These are phyloP conservation scores for Ostrea edulis DNA, from an alignment of 1,140 invertebrate species.

Conservation along the genomic window DNA sequence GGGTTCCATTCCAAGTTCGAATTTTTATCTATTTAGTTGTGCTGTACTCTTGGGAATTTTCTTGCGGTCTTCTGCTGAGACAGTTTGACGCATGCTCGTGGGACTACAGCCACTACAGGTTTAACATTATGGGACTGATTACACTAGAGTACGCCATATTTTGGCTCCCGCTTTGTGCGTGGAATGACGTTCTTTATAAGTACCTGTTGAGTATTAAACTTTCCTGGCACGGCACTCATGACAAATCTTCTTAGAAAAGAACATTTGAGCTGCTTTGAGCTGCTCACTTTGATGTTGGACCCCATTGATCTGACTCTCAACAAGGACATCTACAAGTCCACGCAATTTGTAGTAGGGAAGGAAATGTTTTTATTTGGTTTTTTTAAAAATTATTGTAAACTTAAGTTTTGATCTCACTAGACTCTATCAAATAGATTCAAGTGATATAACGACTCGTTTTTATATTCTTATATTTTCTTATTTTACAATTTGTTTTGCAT, in stretches of 20 bases:
- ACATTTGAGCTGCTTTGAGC: too few relatives aligned
- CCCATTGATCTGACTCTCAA: too few relatives aligned
- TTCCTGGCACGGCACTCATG: not conserved
- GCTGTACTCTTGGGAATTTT: constrained; percentile 81
- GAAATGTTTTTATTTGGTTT: too few relatives aligned
- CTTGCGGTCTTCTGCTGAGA: constrained; percentile 75
- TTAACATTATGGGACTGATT: constrained; percentile 79
- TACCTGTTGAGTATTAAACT: constrained; percentile 64
- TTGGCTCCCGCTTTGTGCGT: constrained; percentile 74
- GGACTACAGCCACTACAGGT: constrained; percentile 81
- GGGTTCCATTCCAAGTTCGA: constrained; percentile 69
- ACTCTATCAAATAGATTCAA: too few relatives aligned
- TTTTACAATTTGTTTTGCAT: too few relatives aligned
- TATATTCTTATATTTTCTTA: too few relatives aligned
- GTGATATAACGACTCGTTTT: too few relatives aligned
- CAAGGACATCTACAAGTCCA: too few relatives aligned
- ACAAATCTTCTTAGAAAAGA: not conserved
- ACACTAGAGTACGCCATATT: constrained; percentile 81
- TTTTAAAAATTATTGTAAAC: too few relatives aligned
- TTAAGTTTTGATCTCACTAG: too few relatives aligned
- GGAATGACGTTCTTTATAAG: constrained; percentile 66
- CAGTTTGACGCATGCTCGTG: constrained; percentile 81
- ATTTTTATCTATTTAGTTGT: constrained; percentile 78
- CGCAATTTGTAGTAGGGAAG: too few relatives aligned
- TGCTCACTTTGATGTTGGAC: too few relatives aligned